Evolutionary conservation across 2,888 invertebrate genomes (phyloP).

Genomic region (Chirona hameri): DNA sequence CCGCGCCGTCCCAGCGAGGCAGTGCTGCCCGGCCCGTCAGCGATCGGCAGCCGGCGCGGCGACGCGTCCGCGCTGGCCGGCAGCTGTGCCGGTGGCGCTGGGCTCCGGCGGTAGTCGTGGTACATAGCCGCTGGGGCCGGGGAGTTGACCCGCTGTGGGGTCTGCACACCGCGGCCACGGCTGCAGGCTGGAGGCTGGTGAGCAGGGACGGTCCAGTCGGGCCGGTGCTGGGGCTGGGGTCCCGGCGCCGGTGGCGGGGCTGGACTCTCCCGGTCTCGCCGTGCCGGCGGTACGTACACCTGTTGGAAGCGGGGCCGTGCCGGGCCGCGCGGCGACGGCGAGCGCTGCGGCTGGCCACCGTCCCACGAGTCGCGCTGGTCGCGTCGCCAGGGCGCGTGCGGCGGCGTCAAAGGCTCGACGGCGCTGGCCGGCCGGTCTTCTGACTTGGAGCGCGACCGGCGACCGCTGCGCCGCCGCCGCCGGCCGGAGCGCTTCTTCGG

Average conservation of each 20-base stretch:
- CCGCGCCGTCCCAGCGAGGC: not conserved
- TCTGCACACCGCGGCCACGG: too few species aligned
- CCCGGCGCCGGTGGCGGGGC: not conserved
- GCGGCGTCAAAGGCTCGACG: not conserved
- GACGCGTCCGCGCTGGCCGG: not conserved
- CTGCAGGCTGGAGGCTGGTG: not conserved
- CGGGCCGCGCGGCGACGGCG: not conserved
- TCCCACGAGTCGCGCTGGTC: slow-evolving; percentile 4
- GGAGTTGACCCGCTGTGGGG: not conserved
- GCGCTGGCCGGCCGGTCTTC: not conserved
- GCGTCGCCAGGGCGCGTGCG: slow-evolving; percentile 2
- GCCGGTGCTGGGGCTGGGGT: not conserved
- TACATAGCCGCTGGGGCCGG: not conserved
- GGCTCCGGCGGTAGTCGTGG: not conserved
- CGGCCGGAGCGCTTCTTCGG: not conserved
- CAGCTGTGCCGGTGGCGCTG: not conserved
- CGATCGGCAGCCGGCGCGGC: not conserved
- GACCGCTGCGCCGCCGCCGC: slow-evolving; percentile 1
- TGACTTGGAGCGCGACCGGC: slow-evolving; percentile 3
- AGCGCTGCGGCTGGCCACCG: slow-evolving; percentile 4
- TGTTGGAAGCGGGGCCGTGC: slow-evolving; percentile 3
- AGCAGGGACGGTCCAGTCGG: not conserved
- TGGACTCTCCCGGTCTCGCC: not conserved
- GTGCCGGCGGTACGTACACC: not conserved
- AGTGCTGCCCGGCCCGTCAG: not conserved